These are phyloP conservation scores for Ophioninae sp. DNA, from an alignment of 2,888 invertebrate species.

Conservation along the genomic window DNA sequence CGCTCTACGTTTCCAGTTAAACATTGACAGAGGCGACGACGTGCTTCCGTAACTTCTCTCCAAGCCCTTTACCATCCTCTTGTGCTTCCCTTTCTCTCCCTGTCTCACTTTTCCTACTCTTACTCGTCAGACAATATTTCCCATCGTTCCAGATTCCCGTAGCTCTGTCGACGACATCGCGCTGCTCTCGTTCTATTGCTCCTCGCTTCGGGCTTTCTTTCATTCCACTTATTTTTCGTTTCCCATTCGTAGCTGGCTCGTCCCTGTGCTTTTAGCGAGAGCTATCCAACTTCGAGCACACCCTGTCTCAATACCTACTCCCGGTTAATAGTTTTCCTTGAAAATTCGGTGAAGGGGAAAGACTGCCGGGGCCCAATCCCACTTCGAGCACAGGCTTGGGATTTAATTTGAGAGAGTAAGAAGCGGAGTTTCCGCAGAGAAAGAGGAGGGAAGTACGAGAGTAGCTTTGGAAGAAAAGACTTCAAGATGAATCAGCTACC, in stretches of 20 bases:
- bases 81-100: background rate
- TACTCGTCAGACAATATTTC: constrained; percentile 43
- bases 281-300: constrained; percentile 21
- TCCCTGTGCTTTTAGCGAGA: constrained; percentile 1
- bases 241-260: constrained; percentile 3
- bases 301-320: constrained; percentile 10
- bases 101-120: background rate
- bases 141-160: constrained; percentile 23
- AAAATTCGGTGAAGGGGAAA: constrained; percentile 11
- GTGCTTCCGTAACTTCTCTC: background rate
- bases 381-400: constrained; percentile 44
- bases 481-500: constrained; percentile 50
- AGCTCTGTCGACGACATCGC: constrained; percentile 11
- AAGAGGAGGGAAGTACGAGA: constrained; percentile 37
- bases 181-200: constrained; percentile 9
- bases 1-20: constrained; percentile 18
- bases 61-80: background rate
- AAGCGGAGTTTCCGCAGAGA: constrained; percentile 56
- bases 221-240: constrained; percentile 4
- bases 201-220: constrained; percentile 12
- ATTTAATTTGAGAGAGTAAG: constrained; percentile 67
- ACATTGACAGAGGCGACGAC: constrained; percentile 48
- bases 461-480: constrained; percentile 48
- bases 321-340: constrained; percentile 18
- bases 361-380: constrained; percentile 1